Evolutionary conservation across 2,888 invertebrate genomes (phyloP).

Genomic region (Rosalia funebris): DNA sequence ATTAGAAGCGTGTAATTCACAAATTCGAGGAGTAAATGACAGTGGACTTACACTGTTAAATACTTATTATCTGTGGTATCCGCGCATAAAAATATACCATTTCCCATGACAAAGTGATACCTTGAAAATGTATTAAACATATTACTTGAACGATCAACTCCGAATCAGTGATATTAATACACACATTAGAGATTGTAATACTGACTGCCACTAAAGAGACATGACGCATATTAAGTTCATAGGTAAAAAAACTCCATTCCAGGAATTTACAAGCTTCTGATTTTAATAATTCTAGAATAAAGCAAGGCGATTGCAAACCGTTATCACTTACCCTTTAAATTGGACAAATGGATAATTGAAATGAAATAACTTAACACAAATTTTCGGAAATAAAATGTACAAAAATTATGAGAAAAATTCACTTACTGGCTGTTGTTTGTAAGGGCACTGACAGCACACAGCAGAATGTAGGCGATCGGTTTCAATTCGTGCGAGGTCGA

Average conservation of each 20-base stretch:
- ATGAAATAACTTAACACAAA: slow-evolving; percentile 22
- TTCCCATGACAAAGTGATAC: not conserved
- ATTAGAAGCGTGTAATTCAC: not conserved
- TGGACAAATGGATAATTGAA: slow-evolving; percentile 27
- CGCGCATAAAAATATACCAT: not conserved
- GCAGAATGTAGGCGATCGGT: slow-evolving; percentile 30
- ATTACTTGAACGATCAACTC: slow-evolving; percentile 1
- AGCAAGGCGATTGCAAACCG: not conserved
- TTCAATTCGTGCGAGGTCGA: slow-evolving; percentile 35
- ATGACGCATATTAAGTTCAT: slow-evolving; percentile 39
- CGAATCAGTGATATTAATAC: not conserved
- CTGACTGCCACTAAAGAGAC: slow-evolving; percentile 27
- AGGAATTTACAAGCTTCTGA: slow-evolving; percentile 2
- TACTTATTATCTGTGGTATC: not conserved
- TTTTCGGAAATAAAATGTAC: slow-evolving; percentile 5
- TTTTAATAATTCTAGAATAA: slow-evolving; percentile 9
- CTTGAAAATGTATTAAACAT: not conserved
- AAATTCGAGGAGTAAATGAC: not conserved
- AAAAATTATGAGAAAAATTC: slow-evolving; percentile 56
- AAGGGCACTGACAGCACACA: slow-evolving; percentile 52
- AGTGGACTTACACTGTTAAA: not conserved
- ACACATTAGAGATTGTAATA: slow-evolving; percentile 19
- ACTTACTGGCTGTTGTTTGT: slow-evolving; percentile 68
- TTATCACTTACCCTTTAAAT: slow-evolving; percentile 12
- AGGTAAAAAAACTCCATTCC: slow-evolving; percentile 17